Base-by-base conservation (phyloP, 2,888 invertebrate species). In the Pseudococcus viburni region DNA sequence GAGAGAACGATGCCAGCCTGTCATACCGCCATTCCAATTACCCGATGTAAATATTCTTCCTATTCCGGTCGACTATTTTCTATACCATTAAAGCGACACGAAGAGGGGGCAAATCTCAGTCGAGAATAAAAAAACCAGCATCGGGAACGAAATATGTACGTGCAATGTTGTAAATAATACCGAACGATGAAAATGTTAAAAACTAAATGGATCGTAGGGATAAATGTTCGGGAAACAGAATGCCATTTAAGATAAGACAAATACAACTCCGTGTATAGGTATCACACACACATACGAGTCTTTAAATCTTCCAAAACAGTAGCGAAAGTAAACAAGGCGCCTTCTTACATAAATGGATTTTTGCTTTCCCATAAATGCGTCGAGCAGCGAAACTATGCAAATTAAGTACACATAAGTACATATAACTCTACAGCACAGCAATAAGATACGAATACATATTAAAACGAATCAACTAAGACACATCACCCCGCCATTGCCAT, bases 201-300 rank as follows among this genome's bases (percentile, higher is more conserved):
- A 86, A 80, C 33, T 39, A 73, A 87, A 87, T 87, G 87, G 87
- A 26, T 87, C 87, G 87, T 87, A 87, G n/a, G 48, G 87, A 73
- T 87, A 87, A 87, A 87, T 87, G 87, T 87, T 87, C 77, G 87
- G 80, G 87, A 87, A 87, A 80, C 26, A 77, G 77, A 87, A 77
- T 55, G 87, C n/a, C 55, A 55, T 64, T 64, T 64, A 86, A 86
- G 86, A 86, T 86, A 86, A 86, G 59, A 86, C 86, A 86, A 86
- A 86, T 73, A 86, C 11, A 77, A 33, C 1, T 33, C 26, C 12
- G 15, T 26, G 39, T 73, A 33, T 73, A 73, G 73, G 77, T 77
- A 77, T 9, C 68, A 33, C 22, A 33, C 26, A 33, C 64, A 22
- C 12, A 55, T 55, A 55, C 55, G 17, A 11, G 15, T 55, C 55